Base-by-base conservation (phyloP, 2,113 vertebrate species). In the Solenodon paradoxus region DNA sequence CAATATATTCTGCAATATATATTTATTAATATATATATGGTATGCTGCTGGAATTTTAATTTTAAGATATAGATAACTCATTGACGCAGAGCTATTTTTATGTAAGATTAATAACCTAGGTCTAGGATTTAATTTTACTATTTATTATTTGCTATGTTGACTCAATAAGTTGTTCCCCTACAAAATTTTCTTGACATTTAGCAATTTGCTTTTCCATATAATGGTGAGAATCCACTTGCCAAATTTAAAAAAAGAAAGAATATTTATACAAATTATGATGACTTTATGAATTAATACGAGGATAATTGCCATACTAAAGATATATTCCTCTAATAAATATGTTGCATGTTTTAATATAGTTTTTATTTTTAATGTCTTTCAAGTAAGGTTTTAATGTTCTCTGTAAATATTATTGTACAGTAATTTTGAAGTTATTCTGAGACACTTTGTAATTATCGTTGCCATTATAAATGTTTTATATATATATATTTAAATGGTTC, bases 311-410 rank as follows among this genome's bases (percentile, higher is more conserved):
- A 82, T 53, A 45, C n/a, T 92, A 87, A 40, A 0, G 38, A 40
- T n/a, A 16, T 87, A n/a, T 53, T 72, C 2, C 22, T 77, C 5
- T 78, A 17, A 69, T 84, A n/a, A 66, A 68, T 74, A 61, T 75
- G 7, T 13, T 72, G 55, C 3, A 47, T 35, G 79, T 92, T 95
- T 92, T 42, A 80, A 75, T 64, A 40, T 69, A 57, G 17, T 86
- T 30, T 57, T 69, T 79, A 51, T 80, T 91, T 94, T 84, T 83
- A 66, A 79, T 9, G 22, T 71, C 1, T 64, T 75, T 88, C 38
- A 85, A n/a, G 9, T 86, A 82, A 92, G 72, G 28, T 9, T 90
- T 91, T 94, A 93, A 26, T 92, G 28, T 81, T 59, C 13, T 89
- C 12, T n/a, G 83, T 74, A 83, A 82, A 86, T 16, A 86, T 81